Evolutionary conservation across 2,888 invertebrate genomes (phyloP), one percentile per base, ranked within the genome.

Genomic region (Ptilodon capucinus): DNA sequence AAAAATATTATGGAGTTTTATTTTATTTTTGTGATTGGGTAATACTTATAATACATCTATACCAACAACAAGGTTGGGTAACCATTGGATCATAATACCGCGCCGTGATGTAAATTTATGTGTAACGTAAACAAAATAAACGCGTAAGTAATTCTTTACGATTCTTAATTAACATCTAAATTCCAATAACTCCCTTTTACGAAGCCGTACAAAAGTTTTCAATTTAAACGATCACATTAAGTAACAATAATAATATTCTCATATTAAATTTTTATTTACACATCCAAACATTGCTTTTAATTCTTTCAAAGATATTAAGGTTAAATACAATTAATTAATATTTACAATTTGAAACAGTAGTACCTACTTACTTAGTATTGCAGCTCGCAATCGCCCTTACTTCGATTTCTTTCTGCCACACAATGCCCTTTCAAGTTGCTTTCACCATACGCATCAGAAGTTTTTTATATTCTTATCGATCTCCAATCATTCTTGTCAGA

Each of bases 341-440:
- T 85, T 79, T 86, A 86, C 86, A 87, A 70, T 67, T 74, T 79
- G 75, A 75, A 71, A 72, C 72, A 73, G 71, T 81, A 82, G 85
- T 85, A 87, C 86, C 87, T 90, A 89, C 67, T 67, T 67, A 76
- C 76, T n/a, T 86, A 86, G 85, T 90, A 91, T 91, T 91, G 90
- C 90, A 86, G 81, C 71, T 82, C 76, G 81, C 85, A 81, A 86
- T 86, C 77, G 76, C 74, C 78, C 76, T 73, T 69, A 66, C 68
- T 68, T 66, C 46, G 68, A 8, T 41, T 57, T 52, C 46, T 52
- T 51, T 46, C 60, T 60, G 43, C 57, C 64, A 51, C 54, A 39
- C 39, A 39, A n/a, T 16, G 25, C 40, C 23, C 40, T 14, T 25
- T 5, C 9, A 40, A 23, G 7, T 25, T 9, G 8, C 17, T 39